A percentile compares a stretch with the other conserved stretches of the same genome.
Conservation (phyloP, 2,888 invertebrate species). For the Hirtodrosophila trivittata region DNA sequence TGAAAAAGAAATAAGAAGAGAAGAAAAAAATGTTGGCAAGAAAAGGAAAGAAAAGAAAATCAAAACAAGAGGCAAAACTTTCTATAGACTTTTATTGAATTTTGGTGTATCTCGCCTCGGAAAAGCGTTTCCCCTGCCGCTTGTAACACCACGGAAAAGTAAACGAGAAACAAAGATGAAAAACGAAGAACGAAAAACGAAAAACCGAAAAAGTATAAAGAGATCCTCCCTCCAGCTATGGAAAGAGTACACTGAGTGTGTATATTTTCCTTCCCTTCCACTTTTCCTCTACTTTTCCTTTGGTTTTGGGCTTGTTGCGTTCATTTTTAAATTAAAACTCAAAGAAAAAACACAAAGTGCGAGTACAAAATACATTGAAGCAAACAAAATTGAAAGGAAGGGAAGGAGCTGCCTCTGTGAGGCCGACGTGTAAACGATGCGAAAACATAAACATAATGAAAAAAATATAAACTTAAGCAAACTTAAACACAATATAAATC, state of each 20-base stretch:
- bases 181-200: conserved; percentile 33
- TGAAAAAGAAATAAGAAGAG: conserved; percentile 27
- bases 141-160: conserved; percentile 29
- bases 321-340: conserved; percentile 67
- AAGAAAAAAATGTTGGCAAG: neutral
- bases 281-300: conserved; percentile 13
- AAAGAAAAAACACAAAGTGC: conserved; percentile 39
- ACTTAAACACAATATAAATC: conserved; percentile 62
- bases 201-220: conserved; percentile 59
- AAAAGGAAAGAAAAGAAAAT: conserved; percentile 24
- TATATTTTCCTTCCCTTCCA: conserved; percentile 21
- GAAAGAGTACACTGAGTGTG: conserved; percentile 1
- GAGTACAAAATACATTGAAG: conserved; percentile 48
- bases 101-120: conserved; percentile 35
- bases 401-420: conserved; percentile 12
- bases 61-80: conserved; percentile 48
- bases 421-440: conserved; percentile 65
- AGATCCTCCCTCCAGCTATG: conserved; percentile 52
- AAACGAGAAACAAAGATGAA: conserved; percentile 39
- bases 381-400: conserved; percentile 29
- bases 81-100: conserved; percentile 62
- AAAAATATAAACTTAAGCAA: conserved; percentile 67
- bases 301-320: conserved; percentile 46
- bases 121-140: neutral
- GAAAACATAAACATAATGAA: conserved; percentile 72